A percentile compares a stretch with the other conserved stretches of the same genome.
Evolutionary conservation across 37 sponge, comb jelly and placozoan genomes (phyloP).

Genomic region (Bolinopsis microptera): DNA sequence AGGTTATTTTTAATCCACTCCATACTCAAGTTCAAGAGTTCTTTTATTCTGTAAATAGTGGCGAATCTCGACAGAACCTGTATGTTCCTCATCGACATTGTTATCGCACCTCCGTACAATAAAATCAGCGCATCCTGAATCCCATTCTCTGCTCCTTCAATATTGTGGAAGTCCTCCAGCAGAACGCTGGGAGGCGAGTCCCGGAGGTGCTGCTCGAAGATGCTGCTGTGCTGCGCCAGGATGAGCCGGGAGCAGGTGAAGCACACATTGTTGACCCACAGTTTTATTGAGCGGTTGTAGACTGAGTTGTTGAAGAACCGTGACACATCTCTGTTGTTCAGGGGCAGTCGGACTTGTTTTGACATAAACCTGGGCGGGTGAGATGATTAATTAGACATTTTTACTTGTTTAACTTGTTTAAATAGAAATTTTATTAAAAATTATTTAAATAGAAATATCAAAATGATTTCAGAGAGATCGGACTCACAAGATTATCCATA

Average conservation of each 20-base stretch:
- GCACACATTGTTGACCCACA: slow-evolving; percentile 54
- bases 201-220: slow-evolving; percentile 66
- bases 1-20: slow-evolving; percentile 44
- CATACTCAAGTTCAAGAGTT: background rate
- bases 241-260: slow-evolving; percentile 61
- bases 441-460: too few relatives aligned
- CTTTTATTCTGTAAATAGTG: slow-evolving; percentile 1
- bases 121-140: slow-evolving; percentile 57
- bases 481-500: too few relatives aligned
- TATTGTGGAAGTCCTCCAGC: slow-evolving; percentile 28
- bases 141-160: slow-evolving; percentile 40
- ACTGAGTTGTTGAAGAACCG: slow-evolving; percentile 61
- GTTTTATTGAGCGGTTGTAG: slow-evolving; percentile 66
- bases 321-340: slow-evolving; percentile 38
- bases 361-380: slow-evolving; percentile 19
- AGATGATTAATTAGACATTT: too few relatives aligned
- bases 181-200: slow-evolving; percentile 53
- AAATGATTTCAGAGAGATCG: too few relatives aligned
- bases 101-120: slow-evolving; percentile 31
- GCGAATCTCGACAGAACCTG: slow-evolving; percentile 22
- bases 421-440: too few relatives aligned
- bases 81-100: background rate
- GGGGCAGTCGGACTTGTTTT: slow-evolving; percentile 39
- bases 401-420: too few relatives aligned
- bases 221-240: slow-evolving; percentile 60